phyloP scores from a whole-genome alignment of 2,113 vertebrate genomes.

The Phylloscopus trochilus region DNA sequence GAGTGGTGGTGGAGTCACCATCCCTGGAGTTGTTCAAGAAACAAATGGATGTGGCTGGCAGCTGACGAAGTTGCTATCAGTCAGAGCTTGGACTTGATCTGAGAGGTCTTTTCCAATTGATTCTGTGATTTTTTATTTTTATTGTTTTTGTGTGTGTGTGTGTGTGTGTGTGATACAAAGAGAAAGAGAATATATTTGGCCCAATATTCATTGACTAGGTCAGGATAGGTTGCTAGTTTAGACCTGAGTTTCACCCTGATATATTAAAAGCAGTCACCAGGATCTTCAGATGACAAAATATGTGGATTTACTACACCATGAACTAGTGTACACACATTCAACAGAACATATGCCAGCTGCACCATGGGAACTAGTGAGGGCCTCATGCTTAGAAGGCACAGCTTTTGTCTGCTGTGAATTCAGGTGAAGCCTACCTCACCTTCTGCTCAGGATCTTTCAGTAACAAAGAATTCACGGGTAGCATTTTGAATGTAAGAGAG shows the following conservation, averaged over 20 bases:
- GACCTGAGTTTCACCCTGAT: neutral
- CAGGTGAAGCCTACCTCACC: neutral
- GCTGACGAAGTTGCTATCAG: neutral
- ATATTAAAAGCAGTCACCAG: neutral
- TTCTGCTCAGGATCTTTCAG: neutral
- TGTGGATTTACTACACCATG: neutral
- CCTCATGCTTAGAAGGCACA: neutral
- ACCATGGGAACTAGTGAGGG: neutral
- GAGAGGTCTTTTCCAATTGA: neutral
- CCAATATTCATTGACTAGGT: neutral
- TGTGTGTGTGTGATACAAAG: neutral
- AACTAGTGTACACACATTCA: rapidly evolving
- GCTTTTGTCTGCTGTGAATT: neutral
- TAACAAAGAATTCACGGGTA: neutral
- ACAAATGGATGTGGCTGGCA: neutral
- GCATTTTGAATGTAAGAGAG: neutral
- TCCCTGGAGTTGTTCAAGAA: neutral
- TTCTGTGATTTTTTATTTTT: neutral
- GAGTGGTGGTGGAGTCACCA: neutral
- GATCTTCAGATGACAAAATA: neutral
- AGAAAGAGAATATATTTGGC: neutral
- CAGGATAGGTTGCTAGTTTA: neutral
- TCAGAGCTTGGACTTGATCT: neutral
- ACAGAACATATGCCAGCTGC: rapidly evolving
- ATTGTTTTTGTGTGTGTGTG: neutral